phyloP scores from a whole-genome alignment of 2,888 invertebrate genomes.

The Pseudococcus longispinus region DNA sequence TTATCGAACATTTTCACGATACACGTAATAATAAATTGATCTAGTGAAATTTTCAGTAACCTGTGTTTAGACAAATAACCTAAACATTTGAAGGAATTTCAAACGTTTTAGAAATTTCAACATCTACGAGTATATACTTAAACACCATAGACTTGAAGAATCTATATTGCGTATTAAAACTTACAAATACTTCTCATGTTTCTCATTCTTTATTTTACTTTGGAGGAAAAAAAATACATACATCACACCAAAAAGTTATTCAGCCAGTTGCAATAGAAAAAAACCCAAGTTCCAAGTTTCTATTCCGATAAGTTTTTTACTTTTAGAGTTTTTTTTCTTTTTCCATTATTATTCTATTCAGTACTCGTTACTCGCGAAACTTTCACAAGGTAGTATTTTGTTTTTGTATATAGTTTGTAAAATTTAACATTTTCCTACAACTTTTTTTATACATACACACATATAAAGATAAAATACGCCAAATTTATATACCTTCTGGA shows the following conservation, averaged over 20 bases:
- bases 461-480: neutral
- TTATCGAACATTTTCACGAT: neutral
- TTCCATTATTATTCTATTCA: conserved; percentile 18
- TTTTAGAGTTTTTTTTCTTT: neutral
- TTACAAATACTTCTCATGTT: conserved; percentile 2
- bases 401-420: conserved; percentile 17
- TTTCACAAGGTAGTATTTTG: conserved; percentile 18
- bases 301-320: neutral
- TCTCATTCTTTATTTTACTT: neutral
- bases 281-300: neutral
- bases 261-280: conserved; percentile 1
- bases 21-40: neutral
- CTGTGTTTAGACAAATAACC: neutral
- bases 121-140: too few relatives aligned
- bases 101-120: neutral
- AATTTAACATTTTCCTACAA: conserved; percentile 17
- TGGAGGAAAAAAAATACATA: neutral
- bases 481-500: conserved; percentile 12
- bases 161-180: too few relatives aligned
- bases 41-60: neutral
- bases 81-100: neutral
- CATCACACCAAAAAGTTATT: neutral
- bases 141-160: too few relatives aligned
- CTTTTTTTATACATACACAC: conserved; percentile 9
- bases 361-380: conserved; percentile 21